phyloP scores from a whole-genome alignment of 2,113 vertebrate genomes.

The Solenodon paradoxus region DNA sequence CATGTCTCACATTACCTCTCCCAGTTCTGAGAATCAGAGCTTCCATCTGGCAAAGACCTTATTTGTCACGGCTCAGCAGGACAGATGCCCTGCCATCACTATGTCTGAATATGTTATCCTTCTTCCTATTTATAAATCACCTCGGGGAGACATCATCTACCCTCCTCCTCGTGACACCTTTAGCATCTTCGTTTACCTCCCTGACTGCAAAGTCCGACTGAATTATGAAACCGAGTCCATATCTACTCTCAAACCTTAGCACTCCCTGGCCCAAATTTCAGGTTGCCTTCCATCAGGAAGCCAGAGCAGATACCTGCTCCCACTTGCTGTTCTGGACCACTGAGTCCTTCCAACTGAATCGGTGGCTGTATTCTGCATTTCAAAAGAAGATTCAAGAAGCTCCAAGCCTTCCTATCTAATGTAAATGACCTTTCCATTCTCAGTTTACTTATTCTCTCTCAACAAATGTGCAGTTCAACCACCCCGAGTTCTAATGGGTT shows the following conservation, averaged over 20 bases:
- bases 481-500: neutral
- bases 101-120: neutral
- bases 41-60: neutral
- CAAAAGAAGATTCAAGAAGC: neutral
- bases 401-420: neutral
- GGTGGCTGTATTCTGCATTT: neutral
- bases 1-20: neutral
- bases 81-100: neutral
- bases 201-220: neutral
- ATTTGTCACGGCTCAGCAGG: neutral
- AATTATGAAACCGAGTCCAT: neutral
- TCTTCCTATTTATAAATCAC: neutral
- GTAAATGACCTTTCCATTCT: neutral
- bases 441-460: accelerated
- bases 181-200: neutral
- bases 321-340: neutral
- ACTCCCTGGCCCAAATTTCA: neutral
- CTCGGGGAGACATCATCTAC: neutral
- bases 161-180: neutral
- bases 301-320: neutral
- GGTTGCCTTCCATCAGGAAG: neutral
- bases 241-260: neutral
- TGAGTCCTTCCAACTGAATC: neutral
- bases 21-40: neutral
- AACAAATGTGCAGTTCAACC: neutral